Evolutionary conservation across 2,797 vertebrate genomes (phyloP), one percentile per base, ranked within the genome.

Genomic region (Glyptemys insculpta): DNA sequence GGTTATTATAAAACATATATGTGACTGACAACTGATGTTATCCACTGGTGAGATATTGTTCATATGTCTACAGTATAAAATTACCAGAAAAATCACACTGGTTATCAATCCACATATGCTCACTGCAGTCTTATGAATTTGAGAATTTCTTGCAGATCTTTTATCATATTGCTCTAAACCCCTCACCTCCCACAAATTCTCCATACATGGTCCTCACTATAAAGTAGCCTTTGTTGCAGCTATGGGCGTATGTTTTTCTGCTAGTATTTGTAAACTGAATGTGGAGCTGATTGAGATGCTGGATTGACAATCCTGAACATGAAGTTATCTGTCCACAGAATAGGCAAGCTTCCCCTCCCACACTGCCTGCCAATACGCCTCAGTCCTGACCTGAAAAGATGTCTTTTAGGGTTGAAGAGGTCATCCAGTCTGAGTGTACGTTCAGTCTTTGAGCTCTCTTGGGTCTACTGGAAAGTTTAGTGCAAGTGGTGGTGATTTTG

Each of bases 41-140:
- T 96, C 96, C 96, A 96, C 96, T 89, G 91, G 97, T 85, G 97
- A 97, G 97, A 96, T 98, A 98, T 90, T 95, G 96, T 97, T 97
- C 96, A 16, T 94, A 95, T 54, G n/a, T 96, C 95, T 95, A 91
- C 94, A 92, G 94, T 92, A 95, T 94, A 91, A 96, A 97, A 97
- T 97, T 96, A 95, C 87, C 81, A 94, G 92, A 95, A 97, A 97
- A 96, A 93, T 89, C 94, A 86, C 86, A 95, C 96, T 97, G 96
- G 94, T 94, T 96, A 94, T 96, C 93, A 96, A 95, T 95, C 91
- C 88, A 85, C 92, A 68, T 86, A 74, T 80, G 93, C 88, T 97
- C 85, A 94, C 83, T 93, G 87, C 91, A 92, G 89, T 93, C 87
- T 52, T 91, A 95, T 89, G 81, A 87, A 83, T 96, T 91, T 62